Conservation (phyloP, 2,797 vertebrate genomes). For the Periophthalmus magnuspinnatus region DNA sequence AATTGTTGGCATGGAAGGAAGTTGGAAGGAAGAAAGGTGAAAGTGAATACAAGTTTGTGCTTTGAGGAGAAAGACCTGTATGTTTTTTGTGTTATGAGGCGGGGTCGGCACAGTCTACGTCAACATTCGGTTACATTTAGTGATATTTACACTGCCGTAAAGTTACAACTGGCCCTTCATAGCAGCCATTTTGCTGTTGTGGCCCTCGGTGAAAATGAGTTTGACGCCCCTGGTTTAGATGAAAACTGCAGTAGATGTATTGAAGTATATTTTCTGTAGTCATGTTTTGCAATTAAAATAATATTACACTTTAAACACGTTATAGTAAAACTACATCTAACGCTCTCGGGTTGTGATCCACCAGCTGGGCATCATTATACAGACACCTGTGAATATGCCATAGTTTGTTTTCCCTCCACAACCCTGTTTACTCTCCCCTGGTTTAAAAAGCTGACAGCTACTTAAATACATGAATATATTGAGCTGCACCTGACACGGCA, state of each 20-base stretch:
- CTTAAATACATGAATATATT: constrained; percentile 12
- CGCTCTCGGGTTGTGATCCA: not conserved
- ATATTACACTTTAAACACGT: not conserved
- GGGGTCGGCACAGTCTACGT: no score
- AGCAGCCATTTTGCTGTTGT: no score
- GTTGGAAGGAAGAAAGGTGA: no score
- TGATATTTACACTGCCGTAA: no score
- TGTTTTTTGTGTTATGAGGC: no score
- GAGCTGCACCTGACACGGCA: constrained; percentile 10
- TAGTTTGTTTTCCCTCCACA: not conserved
- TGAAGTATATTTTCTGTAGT: not conserved
- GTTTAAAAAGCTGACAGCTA: constrained; percentile 11
- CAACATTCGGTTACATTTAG: no score
- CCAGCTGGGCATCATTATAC: not conserved
- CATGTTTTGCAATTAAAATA: not conserved
- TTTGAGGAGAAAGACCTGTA: no score
- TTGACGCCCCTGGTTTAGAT: no score
- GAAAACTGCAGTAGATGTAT: not conserved
- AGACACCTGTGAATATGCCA: not conserved
- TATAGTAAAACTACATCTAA: not conserved
- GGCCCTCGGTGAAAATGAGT: no score
- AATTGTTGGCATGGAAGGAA: no score
- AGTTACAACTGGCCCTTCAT: no score
- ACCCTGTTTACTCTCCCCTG: not conserved
- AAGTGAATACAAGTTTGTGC: no score